Evolutionary conservation across 2,113 vertebrate genomes (phyloP), one percentile per base, ranked within the genome.

Genomic region (Datnioides undecimradiatus): DNA sequence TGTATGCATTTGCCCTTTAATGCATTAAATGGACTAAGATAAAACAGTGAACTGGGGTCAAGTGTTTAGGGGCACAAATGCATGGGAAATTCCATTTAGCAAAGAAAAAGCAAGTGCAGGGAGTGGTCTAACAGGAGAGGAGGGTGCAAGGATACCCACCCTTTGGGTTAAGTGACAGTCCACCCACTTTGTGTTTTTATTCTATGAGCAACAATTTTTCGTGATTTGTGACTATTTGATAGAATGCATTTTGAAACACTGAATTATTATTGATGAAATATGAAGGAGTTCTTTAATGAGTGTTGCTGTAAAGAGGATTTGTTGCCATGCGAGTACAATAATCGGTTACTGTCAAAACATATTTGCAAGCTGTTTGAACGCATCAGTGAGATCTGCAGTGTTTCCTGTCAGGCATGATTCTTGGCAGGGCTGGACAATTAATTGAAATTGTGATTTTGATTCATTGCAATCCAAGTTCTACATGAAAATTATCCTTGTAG

Each of bases 11-110:
- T 90, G 64, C 57, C 71, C 79, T 87, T 88, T 78, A 86, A 81
- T 90, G 83, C 76, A 88, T 87, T 88, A 85, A 85, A 87, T 84
- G 29, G 79, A 68, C n/a, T 46, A 49, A 54, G 76, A 85, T 92
- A 84, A 87, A 87, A 74, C 43, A 23, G 55, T 83, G 43, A 77
- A 83, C 78, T 23, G 38, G 67, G 85, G 60, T 91, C 82, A 84
- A 84, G 78, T 66, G 69, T 80, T 83, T 72, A 4, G 38, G 34
- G 67, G 71, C 73, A 70, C 83, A 88, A 91, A 91, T 89, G 76
- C 80, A 87, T 49, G 38, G 59, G 46, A 77, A 84, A 85, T 77
- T 84, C 66, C 82, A 84, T 87, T 86, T 90, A 76, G 41, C 17
- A 2, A 49, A 70, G 41, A 54, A 55, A 49, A 59, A 45, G n/a